A percentile compares a stretch with the other conserved stretches of the same genome.
phyloP scores from a whole-genome alignment of 2,888 invertebrate genomes.

The Enoplolaimus lenunculus region DNA sequence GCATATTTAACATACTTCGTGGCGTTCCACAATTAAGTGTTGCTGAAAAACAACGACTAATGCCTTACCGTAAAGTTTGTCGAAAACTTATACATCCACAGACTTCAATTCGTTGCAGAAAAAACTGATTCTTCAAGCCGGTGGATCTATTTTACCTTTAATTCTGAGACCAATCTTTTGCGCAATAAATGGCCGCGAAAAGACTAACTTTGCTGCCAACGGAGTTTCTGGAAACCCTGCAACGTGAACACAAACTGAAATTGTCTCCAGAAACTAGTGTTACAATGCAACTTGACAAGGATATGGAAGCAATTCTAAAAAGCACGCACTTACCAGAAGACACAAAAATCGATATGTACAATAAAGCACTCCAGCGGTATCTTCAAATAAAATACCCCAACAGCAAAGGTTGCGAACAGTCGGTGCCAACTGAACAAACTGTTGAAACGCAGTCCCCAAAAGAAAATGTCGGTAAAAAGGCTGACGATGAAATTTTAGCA shows the following conservation, averaged over 20 bases:
- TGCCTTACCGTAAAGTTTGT: background rate
- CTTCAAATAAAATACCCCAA: background rate
- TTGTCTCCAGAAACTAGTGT: background rate
- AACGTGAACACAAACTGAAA: background rate
- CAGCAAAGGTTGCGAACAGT: too few relatives aligned
- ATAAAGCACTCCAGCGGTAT: background rate
- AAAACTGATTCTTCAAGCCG: background rate
- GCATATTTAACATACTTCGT: background rate
- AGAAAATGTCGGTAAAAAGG: too few relatives aligned
- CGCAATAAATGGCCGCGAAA: background rate
- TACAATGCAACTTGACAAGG: background rate
- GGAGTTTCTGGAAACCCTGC: background rate
- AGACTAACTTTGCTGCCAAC: background rate
- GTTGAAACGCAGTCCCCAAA: too few relatives aligned
- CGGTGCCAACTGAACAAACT: too few relatives aligned
- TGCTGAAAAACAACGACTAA: background rate
- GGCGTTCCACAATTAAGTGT: background rate
- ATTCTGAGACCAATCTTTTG: background rate
- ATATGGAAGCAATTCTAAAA: background rate
- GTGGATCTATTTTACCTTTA: background rate
- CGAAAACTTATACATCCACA: background rate
- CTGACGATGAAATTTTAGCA: too few relatives aligned
- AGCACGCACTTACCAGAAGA: background rate
- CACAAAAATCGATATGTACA: background rate
- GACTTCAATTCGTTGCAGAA: background rate